A percentile compares a stretch with the other conserved stretches of the same genome.
Conservation (phyloP, 1,140 invertebrate genomes). For the Diorhabda sublineata region DNA sequence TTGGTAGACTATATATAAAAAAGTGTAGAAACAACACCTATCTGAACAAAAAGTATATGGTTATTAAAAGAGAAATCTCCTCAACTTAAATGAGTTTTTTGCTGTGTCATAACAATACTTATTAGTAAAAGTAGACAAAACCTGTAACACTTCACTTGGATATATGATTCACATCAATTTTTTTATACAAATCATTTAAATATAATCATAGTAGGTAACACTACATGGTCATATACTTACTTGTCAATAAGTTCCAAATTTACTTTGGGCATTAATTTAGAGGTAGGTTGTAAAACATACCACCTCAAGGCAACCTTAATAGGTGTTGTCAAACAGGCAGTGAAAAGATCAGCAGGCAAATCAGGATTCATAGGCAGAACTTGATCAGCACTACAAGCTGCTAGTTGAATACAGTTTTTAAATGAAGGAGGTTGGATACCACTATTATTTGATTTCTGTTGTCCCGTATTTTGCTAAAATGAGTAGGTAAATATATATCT, state of each 20-base stretch:
- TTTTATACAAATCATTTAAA: no score
- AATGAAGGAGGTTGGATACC: slow-evolving; percentile 54
- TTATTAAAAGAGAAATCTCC: no score
- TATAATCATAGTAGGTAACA: no score
- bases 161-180: no score
- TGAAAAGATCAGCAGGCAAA: slow-evolving; percentile 98
- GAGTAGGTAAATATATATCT: not conserved
- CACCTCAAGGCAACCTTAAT: slow-evolving; percentile 95
- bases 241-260: slow-evolving; percentile 84
- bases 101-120: no score
- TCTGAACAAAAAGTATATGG: no score
- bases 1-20: no score
- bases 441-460: slow-evolving; percentile 20
- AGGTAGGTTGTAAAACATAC: slow-evolving; percentile 81
- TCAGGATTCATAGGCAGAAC: slow-evolving; percentile 96
- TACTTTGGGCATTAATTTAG: slow-evolving; percentile 75
- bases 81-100: no score
- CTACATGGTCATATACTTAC: slow-evolving; percentile 51
- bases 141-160: no score
- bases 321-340: slow-evolving; percentile 95
- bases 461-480: not conserved
- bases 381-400: slow-evolving; percentile 88
- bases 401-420: slow-evolving; percentile 93
- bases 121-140: no score
- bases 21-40: no score